phyloP scores from a whole-genome alignment of 2,113 vertebrate species.

The Plestiodon gilberti region DNA sequence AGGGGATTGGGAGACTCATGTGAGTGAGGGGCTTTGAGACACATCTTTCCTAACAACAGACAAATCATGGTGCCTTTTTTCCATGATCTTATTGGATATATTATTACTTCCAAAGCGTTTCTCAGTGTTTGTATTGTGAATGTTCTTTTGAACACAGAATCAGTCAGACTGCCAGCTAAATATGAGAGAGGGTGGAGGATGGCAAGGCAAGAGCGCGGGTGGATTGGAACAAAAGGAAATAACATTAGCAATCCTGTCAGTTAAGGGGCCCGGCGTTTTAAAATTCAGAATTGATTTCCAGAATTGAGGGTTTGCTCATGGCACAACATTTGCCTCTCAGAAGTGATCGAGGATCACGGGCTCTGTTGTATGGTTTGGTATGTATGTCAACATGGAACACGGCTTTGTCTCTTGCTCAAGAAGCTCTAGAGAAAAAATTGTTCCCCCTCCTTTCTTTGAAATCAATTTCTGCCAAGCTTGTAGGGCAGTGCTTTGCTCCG shows the following conservation, averaged over 20 bases:
- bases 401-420: neutral
- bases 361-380: neutral
- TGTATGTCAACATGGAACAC: neutral
- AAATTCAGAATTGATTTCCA: slow-evolving; percentile 6
- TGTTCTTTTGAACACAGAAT: slow-evolving; percentile 30
- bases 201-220: slow-evolving; percentile 25
- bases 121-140: slow-evolving; percentile 38
- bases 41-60: slow-evolving; percentile 29
- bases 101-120: slow-evolving; percentile 42
- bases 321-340: neutral
- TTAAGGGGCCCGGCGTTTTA: neutral
- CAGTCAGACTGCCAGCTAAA: slow-evolving; percentile 36
- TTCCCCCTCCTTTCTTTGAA: neutral
- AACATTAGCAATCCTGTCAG: slow-evolving; percentile 7
- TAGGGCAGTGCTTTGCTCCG: accelerated
- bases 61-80: neutral
- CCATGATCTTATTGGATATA: slow-evolving; percentile 33
- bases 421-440: neutral
- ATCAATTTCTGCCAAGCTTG: neutral
- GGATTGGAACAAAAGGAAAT: slow-evolving; percentile 39
- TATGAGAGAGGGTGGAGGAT: neutral
- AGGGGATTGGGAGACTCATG: slow-evolving; percentile 32
- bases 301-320: neutral
- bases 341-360: neutral
- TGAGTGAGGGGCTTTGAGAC: neutral